These are phyloP conservation scores for Mnemiopsis leidyi DNA, from an alignment of 37 sponge, comb jelly and placozoan species.

Conservation along the genomic window DNA sequence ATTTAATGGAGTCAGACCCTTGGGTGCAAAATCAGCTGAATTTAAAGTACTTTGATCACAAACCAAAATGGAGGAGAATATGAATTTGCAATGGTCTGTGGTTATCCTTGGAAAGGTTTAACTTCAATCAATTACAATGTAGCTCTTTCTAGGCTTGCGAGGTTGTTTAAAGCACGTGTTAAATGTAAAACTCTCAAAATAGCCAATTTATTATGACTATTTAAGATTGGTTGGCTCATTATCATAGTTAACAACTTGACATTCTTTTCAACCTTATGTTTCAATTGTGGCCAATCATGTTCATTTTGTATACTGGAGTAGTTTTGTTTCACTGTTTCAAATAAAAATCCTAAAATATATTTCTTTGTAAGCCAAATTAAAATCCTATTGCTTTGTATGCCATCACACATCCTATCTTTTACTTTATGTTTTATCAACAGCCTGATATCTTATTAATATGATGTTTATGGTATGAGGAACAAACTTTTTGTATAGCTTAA, in stretches of 20 bases:
- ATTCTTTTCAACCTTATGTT: background rate
- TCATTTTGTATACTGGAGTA: no score
- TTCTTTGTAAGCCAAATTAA: no score
- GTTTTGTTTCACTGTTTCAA: background rate
- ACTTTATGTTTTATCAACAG: no score
- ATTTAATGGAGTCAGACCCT: conserved; percentile 50
- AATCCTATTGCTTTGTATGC: no score
- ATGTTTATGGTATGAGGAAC: no score
- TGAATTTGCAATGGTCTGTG: background rate
- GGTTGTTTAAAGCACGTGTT: no score
- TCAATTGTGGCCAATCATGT: background rate
- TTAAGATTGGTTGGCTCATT: no score
- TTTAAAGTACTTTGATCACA: conserved; percentile 34
- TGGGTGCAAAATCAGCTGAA: conserved; percentile 48
- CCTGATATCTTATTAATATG: no score
- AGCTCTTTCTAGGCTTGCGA: no score
- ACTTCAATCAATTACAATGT: background rate
- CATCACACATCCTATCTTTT: no score
- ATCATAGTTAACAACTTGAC: background rate
- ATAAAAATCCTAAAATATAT: background rate
- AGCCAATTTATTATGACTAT: no score
- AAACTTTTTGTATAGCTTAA: background rate
- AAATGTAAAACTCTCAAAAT: no score
- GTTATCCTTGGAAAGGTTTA: background rate
- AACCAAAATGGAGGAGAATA: conserved; percentile 12